Percentiles rank a stretch among this genome's conserved stretches.
phyloP scores from a whole-genome alignment of 2,888 invertebrate species.

The Drosophila imparisetae region DNA sequence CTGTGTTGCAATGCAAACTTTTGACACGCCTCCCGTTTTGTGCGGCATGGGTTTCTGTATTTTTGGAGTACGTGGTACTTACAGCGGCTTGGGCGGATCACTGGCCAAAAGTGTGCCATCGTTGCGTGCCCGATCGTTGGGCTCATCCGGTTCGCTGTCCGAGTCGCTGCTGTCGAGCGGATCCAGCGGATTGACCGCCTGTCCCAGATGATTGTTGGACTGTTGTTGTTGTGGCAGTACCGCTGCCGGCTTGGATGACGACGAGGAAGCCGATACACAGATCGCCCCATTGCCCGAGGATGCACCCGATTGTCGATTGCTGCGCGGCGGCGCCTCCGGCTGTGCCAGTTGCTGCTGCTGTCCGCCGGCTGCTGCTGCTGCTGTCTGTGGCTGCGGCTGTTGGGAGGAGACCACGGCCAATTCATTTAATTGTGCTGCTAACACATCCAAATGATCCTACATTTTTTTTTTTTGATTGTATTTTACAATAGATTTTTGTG shows the following conservation, averaged over 20 bases:
- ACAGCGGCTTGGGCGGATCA: conserved; percentile 98
- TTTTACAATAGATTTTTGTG: conserved; percentile 61
- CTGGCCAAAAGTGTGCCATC: conserved; percentile 98
- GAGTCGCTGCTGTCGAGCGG: conserved; percentile 91
- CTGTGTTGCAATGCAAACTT: conserved; percentile 13
- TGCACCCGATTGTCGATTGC: conserved; percentile 84
- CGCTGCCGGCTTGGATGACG: conserved; percentile 81
- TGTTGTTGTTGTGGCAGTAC: conserved; percentile 82
- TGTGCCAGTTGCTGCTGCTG: conserved; percentile 85
- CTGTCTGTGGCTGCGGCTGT: conserved; percentile 84
- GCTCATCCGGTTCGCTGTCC: conserved; percentile 93
- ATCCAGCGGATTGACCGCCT: conserved; percentile 87
- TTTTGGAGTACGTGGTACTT: conserved; percentile 85
- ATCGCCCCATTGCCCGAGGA: conserved; percentile 74
- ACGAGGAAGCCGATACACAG: conserved; percentile 62
- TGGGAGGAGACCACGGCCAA: conserved; percentile 90
- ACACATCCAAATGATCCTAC: conserved; percentile 95
- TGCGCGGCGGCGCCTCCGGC: conserved; percentile 90
- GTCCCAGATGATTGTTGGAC: conserved; percentile 84
- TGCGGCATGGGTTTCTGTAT: conserved; percentile 18
- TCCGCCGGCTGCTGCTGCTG: conserved; percentile 59
- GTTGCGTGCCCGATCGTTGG: conserved; percentile 91
- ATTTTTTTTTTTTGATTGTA: conserved; percentile 62
- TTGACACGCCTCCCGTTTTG: conserved; percentile 53
- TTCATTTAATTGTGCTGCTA: conserved; percentile 98